Percentiles rank a stretch among this genome's conserved stretches.
These are phyloP conservation scores for Hoplostethus mediterraneus DNA, from an alignment of 2,797 vertebrate genomes.

Conservation along the genomic window DNA sequence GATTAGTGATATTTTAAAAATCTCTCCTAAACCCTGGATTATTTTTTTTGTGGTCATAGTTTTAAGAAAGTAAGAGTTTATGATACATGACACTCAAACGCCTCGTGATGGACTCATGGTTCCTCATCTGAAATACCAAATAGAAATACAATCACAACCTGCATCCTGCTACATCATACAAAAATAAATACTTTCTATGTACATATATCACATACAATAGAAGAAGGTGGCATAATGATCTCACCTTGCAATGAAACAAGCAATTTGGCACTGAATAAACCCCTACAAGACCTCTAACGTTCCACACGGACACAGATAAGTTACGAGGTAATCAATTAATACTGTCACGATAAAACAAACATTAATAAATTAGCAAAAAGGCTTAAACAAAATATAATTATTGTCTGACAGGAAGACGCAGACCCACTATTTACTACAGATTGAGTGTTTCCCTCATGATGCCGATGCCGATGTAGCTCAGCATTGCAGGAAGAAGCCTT, in stretches of 20 bases:
- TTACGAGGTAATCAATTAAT: neutral
- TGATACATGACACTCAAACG: no score
- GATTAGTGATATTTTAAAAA: no score
- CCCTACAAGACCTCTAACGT: neutral
- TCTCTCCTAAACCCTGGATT: no score
- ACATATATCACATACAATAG: constrained; percentile 28
- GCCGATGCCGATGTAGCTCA: constrained; percentile 13
- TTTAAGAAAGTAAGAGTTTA: no score
- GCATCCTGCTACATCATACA: constrained; percentile 46
- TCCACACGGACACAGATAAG: neutral
- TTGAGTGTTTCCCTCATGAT: neutral
- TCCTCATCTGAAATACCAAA: no score
- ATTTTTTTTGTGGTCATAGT: no score
- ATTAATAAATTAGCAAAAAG: neutral
- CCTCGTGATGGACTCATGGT: no score
- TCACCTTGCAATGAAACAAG: no score
- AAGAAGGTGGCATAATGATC: neutral
- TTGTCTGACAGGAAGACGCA: neutral
- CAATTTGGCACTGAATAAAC: neutral
- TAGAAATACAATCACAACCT: no score
- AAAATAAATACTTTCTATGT: constrained; percentile 84
- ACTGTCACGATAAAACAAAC: neutral
- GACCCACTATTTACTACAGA: neutral
- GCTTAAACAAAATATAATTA: neutral
- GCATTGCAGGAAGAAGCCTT: neutral